Evolutionary conservation across 2,113 vertebrate genomes (phyloP).

Genomic region (Notechis scutatus): DNA sequence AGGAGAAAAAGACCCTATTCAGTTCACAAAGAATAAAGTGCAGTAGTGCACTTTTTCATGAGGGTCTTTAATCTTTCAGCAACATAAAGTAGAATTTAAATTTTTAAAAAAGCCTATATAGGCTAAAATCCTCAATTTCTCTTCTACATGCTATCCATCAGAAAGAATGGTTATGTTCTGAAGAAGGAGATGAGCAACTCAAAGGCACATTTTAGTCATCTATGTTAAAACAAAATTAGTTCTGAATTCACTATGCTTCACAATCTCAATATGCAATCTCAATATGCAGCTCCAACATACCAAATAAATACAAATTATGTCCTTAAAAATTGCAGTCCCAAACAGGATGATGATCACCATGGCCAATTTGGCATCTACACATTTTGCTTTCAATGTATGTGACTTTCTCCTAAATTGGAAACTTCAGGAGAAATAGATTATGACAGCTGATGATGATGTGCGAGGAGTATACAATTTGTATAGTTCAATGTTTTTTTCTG

Average conservation of each 20-base stretch:
- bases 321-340: not conserved
- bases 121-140: not conserved
- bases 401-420: no score
- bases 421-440: slow-evolving; percentile 21
- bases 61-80: not conserved
- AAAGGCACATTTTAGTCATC: not conserved
- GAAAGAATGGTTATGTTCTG: not conserved
- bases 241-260: not conserved
- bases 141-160: not conserved
- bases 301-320: not conserved
- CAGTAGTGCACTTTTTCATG: not conserved
- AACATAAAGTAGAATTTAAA: not conserved
- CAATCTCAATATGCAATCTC: not conserved
- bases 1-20: not conserved
- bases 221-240: not conserved
- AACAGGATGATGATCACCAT: not conserved
- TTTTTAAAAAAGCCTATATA: not conserved
- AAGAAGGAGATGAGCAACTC: not conserved
- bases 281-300: not conserved
- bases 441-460: not conserved
- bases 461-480: not conserved
- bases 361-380: not conserved
- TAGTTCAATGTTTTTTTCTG: not conserved
- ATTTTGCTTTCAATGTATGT: not conserved
- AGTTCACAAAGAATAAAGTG: not conserved